These are phyloP conservation scores for Stegostoma tigrinum DNA, from an alignment of 2,113 vertebrate species.

Conservation along the genomic window DNA sequence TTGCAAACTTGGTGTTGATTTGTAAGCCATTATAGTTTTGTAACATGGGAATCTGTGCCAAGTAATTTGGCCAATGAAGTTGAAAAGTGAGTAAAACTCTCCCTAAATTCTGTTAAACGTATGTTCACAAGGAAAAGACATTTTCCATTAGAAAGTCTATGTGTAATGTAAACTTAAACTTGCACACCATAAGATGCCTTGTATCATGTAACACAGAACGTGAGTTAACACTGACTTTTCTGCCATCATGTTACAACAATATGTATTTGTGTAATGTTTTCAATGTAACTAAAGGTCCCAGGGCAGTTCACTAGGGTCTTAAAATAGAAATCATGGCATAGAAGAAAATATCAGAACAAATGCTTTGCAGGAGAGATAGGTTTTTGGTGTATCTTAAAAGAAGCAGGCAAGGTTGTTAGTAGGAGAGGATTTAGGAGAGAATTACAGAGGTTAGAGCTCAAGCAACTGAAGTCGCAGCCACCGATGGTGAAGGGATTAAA, in stretches of 20 bases:
- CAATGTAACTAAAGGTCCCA: neutral
- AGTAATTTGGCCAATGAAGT: neutral
- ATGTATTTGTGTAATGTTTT: neutral
- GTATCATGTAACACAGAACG: neutral
- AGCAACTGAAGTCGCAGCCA: neutral
- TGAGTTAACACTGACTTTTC: neutral
- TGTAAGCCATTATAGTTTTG: slow-evolving; percentile 7
- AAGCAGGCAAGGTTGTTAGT: neutral
- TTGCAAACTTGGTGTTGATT: neutral
- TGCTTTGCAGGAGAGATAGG: neutral
- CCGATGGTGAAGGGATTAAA: neutral
- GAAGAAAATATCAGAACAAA: neutral
- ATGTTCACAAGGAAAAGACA: neutral
- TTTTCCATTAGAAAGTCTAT: neutral
- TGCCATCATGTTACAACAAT: neutral
- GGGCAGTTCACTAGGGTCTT: neutral
- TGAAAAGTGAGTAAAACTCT: neutral
- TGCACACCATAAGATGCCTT: neutral
- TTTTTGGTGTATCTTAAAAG: neutral
- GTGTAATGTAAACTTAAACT: neutral
- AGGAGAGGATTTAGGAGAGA: neutral
- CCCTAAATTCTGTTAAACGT: neutral
- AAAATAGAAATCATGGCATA: neutral
- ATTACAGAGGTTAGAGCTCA: neutral
- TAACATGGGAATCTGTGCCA: neutral